Evolutionary conservation across 2,113 vertebrate species (phyloP).

Genomic region (Lonchura striata): DNA sequence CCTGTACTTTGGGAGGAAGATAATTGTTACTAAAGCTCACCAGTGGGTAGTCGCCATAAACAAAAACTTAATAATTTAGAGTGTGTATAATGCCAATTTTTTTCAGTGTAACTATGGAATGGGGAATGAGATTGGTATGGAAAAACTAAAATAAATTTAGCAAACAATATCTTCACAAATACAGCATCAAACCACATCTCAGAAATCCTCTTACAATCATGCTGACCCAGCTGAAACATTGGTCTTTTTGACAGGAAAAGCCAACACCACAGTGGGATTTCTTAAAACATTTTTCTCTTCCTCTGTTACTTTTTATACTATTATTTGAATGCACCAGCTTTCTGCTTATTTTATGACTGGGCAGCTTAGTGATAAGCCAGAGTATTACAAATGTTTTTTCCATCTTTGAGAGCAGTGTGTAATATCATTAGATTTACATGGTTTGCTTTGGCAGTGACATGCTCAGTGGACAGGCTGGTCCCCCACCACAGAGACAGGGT

Average conservation of each 20-base stretch:
- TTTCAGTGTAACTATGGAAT: not conserved
- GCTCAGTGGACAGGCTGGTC: not conserved
- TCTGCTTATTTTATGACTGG: not conserved
- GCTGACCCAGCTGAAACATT: not conserved
- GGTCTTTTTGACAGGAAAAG: not conserved
- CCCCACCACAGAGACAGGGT: not conserved
- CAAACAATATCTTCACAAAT: not conserved
- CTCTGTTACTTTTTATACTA: not conserved
- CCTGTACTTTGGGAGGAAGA: not conserved
- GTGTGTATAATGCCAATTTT: not conserved
- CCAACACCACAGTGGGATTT: not conserved
- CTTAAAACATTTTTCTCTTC: not conserved
- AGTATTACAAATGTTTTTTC: slow-evolving; percentile 17
- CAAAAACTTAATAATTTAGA: not conserved
- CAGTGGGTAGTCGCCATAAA: not conserved
- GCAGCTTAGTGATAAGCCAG: slow-evolving; percentile 44
- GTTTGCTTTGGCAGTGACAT: slow-evolving; percentile 31
- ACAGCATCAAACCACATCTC: not conserved
- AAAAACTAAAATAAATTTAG: not conserved
- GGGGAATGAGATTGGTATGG: not conserved
- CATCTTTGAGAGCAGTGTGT: slow-evolving; percentile 24
- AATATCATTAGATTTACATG: not conserved
- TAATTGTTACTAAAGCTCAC: slow-evolving; percentile 38
- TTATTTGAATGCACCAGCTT: slow-evolving; percentile 7
- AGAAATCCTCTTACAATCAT: not conserved